Conservation (phyloP, 2,113 vertebrate genomes). For the Podiceps cristatus region DNA sequence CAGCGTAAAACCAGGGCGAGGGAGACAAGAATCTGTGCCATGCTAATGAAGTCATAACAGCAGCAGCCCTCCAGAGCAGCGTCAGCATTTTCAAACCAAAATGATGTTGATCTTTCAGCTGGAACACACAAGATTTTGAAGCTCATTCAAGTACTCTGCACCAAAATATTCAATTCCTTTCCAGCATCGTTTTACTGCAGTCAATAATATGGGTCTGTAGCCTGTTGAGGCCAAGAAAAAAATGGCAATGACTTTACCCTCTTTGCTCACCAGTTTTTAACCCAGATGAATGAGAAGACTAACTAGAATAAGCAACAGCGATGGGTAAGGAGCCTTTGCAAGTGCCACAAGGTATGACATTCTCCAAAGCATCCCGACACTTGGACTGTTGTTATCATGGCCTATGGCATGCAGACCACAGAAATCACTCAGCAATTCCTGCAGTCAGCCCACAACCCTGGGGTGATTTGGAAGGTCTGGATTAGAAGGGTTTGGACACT, state of each 20-base stretch:
- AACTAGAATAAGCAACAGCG: background rate
- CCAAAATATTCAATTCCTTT: constrained; percentile 29
- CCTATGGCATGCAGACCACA: background rate
- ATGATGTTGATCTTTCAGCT: constrained; percentile 46
- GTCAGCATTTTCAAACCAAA: constrained; percentile 49
- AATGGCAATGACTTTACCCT: background rate
- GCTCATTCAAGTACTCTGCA: constrained; percentile 22
- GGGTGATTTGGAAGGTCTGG: background rate
- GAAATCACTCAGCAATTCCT: background rate
- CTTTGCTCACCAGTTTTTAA: background rate
- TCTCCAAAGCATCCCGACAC: background rate
- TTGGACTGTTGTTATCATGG: background rate
- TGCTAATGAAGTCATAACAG: background rate
- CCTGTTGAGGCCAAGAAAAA: constrained; percentile 17
- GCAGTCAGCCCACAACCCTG: background rate
- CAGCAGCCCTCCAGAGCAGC: background rate
- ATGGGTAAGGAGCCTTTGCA: background rate
- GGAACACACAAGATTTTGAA: constrained; percentile 45
- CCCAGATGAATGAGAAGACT: background rate
- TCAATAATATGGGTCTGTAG: background rate
- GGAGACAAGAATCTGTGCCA: constrained; percentile 1
- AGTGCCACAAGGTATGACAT: background rate
- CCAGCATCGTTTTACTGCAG: background rate
- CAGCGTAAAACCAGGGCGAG: background rate
- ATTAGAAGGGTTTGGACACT: background rate